phyloP scores from a whole-genome alignment of 2,113 vertebrate genomes.

The Diphyllodes magnificus region DNA sequence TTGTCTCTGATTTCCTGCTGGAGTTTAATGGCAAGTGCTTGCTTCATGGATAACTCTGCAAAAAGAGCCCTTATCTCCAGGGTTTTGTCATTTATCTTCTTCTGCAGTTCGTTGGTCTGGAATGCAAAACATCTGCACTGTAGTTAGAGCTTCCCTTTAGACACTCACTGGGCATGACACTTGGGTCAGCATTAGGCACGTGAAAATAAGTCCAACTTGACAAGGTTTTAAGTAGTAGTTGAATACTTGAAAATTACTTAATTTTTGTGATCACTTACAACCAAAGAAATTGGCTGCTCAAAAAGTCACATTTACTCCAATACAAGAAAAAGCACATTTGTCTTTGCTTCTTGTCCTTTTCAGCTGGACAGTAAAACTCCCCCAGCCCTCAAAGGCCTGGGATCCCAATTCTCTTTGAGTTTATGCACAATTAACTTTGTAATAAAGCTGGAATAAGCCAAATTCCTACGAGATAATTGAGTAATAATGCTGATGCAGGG shows the following conservation, averaged over 20 bases:
- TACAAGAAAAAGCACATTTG: not conserved
- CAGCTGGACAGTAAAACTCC: not conserved
- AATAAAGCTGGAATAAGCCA: not conserved
- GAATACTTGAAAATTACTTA: not conserved
- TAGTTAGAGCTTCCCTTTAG: not conserved
- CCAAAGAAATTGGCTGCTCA: not conserved
- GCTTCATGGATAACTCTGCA: slow-evolving; percentile 86
- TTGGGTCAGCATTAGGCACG: not conserved
- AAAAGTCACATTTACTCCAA: not conserved
- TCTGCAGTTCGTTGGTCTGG: slow-evolving; percentile 78
- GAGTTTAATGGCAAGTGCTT: slow-evolving; percentile 76
- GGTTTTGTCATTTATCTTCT: slow-evolving; percentile 72
- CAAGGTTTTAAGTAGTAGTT: not conserved
- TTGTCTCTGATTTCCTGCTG: slow-evolving; percentile 83
- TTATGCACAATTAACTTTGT: not conserved
- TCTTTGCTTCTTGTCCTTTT: not conserved
- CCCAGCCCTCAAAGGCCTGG: not conserved
- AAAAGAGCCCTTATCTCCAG: slow-evolving; percentile 79
- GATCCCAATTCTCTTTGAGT: not conserved
- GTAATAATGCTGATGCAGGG: not conserved
- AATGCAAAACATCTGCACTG: not conserved
- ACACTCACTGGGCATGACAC: not conserved
- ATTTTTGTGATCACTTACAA: not conserved
- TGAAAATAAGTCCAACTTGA: not conserved
- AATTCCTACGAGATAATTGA: not conserved